Evolutionary conservation across 2,113 vertebrate species (phyloP).

Genomic region (Cyprinodon variegatus): DNA sequence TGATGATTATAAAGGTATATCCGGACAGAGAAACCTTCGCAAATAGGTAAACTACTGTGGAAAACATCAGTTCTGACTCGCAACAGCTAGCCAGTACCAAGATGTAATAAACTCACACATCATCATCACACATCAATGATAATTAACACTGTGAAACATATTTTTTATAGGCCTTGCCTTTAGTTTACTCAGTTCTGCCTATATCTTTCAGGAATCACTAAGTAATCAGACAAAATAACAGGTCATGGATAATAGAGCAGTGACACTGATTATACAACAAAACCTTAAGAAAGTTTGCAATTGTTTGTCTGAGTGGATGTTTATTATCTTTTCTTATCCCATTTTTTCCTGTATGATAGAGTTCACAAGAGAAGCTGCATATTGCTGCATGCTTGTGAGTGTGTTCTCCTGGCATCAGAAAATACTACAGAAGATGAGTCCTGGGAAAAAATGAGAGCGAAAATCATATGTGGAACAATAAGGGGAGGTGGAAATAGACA

Average conservation of each 20-base stretch:
- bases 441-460: slow-evolving; percentile 31
- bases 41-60: no score
- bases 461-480: slow-evolving; percentile 62
- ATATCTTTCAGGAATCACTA: slow-evolving; percentile 30
- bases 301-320: slow-evolving; percentile 60
- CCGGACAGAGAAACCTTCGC: no score
- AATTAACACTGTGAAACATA: background rate
- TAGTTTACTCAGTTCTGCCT: slow-evolving; percentile 13
- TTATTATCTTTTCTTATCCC: slow-evolving; percentile 19
- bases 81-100: no score
- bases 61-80: no score
- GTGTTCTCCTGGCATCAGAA: slow-evolving; percentile 66
- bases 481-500: slow-evolving; percentile 74
- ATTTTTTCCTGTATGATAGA: slow-evolving; percentile 39
- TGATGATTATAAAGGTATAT: no score
- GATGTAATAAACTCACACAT: no score
- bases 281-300: slow-evolving; percentile 68
- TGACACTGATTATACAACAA: slow-evolving; percentile 78
- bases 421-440: slow-evolving; percentile 55
- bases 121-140: no score
- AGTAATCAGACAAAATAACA: slow-evolving; percentile 55
- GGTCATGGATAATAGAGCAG: slow-evolving; percentile 68
- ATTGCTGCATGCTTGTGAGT: slow-evolving; percentile 66
- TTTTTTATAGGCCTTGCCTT: background rate
- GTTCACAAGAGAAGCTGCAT: slow-evolving; percentile 48